Evolutionary conservation across 1,140 invertebrate genomes (phyloP).

Genomic region (Bombus terrestris): DNA sequence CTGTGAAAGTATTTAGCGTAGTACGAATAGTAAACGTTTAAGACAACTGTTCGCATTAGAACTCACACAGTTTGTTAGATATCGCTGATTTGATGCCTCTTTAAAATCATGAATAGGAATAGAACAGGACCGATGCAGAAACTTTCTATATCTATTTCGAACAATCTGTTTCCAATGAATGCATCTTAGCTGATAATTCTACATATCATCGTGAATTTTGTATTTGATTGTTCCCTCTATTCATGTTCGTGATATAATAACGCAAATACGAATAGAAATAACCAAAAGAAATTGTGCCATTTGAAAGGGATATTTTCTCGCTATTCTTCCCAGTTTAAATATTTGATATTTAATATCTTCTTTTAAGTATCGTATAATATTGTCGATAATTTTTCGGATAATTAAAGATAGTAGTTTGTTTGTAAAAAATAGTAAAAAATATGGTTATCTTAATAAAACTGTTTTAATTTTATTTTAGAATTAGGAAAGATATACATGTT

Average conservation of each 20-base stretch:
- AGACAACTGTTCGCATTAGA: conserved; percentile 26
- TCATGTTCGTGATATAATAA: not conserved
- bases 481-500: no score
- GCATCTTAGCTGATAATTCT: not conserved
- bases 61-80: conserved; percentile 36
- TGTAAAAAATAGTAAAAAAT: not conserved
- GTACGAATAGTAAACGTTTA: conserved; percentile 8
- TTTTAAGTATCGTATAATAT: not conserved
- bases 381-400: not conserved
- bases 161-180: not conserved
- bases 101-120: not conserved
- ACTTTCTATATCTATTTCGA: not conserved
- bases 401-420: not conserved
- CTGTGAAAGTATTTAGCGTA: conserved; percentile 41
- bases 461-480: not conserved
- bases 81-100: conserved; percentile 44
- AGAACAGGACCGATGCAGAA: not conserved
- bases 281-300: not conserved
- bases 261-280: not conserved
- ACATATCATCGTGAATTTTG: not conserved
- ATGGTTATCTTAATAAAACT: not conserved
- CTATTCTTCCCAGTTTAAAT: not conserved
- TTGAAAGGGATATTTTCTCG: not conserved
- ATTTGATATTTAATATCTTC: not conserved
- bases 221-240: not conserved